phyloP scores from a whole-genome alignment of 2,113 vertebrate genomes.

The Zosterops hypoxanthus region DNA sequence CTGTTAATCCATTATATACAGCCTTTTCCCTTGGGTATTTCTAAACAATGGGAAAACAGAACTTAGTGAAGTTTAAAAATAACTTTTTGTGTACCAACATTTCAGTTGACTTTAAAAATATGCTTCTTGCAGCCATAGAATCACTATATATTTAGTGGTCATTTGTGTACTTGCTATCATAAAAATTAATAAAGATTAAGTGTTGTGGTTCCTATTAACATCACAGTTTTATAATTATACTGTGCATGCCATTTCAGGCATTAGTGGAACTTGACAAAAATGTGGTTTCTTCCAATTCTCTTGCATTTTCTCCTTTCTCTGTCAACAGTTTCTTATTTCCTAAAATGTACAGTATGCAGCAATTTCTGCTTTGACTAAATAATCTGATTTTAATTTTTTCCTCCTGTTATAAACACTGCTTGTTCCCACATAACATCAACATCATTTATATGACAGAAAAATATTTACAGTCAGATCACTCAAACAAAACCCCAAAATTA shows the following conservation, averaged over 20 bases:
- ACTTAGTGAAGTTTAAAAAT: slow-evolving; percentile 6
- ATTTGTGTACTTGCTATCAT: background rate
- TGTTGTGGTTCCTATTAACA: background rate
- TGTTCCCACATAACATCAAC: background rate
- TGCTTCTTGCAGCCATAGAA: background rate
- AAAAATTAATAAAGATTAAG: background rate
- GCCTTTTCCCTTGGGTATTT: background rate
- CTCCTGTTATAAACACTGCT: background rate
- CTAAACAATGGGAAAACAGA: slow-evolving; percentile 19
- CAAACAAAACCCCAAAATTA: background rate
- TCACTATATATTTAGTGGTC: background rate
- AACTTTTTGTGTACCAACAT: background rate
- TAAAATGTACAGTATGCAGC: background rate
- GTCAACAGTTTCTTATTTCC: background rate
- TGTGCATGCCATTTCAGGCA: background rate
- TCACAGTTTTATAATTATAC: background rate
- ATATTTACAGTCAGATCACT: slow-evolving; percentile 18
- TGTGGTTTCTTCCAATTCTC: background rate
- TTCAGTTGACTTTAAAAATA: background rate
- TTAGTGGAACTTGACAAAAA: background rate
- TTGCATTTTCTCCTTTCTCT: background rate
- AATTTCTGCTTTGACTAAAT: slow-evolving; percentile 11
- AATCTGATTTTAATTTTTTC: slow-evolving; percentile 2
- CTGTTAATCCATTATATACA: background rate
- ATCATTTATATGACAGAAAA: background rate